Conservation (phyloP, 2,797 vertebrate genomes). For the Ctenosaura bakeri region DNA sequence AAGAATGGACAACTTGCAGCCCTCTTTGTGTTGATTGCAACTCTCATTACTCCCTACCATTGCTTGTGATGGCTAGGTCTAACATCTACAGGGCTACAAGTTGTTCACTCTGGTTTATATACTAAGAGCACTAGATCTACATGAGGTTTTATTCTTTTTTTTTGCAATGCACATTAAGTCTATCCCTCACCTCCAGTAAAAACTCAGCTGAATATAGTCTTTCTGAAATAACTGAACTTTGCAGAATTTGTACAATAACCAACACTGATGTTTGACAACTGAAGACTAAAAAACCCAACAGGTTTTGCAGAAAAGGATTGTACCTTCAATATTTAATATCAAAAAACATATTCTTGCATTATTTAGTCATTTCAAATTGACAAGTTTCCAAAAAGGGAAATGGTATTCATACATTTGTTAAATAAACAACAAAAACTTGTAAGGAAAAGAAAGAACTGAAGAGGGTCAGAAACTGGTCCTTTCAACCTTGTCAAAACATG, state of each 20-base stretch:
- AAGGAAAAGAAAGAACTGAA: slow-evolving; percentile 76
- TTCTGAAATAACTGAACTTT: neutral
- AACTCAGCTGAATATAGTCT: neutral
- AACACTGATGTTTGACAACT: slow-evolving; percentile 18
- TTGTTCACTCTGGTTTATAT: neutral
- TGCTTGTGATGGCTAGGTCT: too few species aligned
- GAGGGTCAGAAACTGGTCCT: slow-evolving; percentile 81
- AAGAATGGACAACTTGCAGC: neutral
- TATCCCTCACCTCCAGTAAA: neutral
- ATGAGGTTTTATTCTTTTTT: neutral
- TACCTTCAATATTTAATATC: slow-evolving; percentile 80
- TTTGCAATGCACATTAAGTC: neutral
- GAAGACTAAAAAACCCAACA: slow-evolving; percentile 62
- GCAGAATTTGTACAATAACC: slow-evolving; percentile 16
- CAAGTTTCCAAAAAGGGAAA: slow-evolving; percentile 75
- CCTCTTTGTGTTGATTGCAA: neutral
- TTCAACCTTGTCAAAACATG: slow-evolving; percentile 90
- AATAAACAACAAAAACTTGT: slow-evolving; percentile 75
- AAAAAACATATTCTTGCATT: slow-evolving; percentile 78
- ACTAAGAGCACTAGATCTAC: neutral
- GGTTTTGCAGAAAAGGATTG: slow-evolving; percentile 74
- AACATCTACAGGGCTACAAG: neutral
- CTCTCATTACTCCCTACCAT: neutral
- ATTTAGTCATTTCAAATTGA: slow-evolving; percentile 76
- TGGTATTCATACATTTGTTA: slow-evolving; percentile 77